These are phyloP conservation scores for Chionoecetes opilio DNA, from an alignment of 1,140 invertebrate genomes.

Conservation along the genomic window DNA sequence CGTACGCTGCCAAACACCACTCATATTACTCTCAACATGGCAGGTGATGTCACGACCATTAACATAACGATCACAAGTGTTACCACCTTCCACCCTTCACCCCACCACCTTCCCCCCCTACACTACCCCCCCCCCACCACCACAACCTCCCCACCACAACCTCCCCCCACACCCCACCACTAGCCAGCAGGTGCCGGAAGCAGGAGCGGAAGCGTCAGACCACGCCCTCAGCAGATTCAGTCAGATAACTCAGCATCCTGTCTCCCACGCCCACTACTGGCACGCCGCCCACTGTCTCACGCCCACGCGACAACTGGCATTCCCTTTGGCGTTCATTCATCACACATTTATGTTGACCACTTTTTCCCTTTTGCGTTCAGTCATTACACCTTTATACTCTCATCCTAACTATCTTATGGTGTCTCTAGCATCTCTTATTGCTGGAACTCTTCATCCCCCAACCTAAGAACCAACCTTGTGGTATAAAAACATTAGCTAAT, in stretches of 20 bases:
- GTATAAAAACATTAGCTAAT: no score
- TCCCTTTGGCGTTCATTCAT: neutral
- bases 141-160: constrained; percentile 34
- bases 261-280: constrained; percentile 41
- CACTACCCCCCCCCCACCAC: neutral
- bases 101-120: neutral
- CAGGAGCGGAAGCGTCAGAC: constrained; percentile 22
- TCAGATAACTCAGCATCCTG: constrained; percentile 66
- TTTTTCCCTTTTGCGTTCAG: no score
- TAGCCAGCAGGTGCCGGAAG: constrained; percentile 68
- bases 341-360: neutral
- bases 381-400: no score
- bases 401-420: no score
- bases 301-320: neutral
- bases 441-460: neutral
- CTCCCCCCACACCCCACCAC: neutral
- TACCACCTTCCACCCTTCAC: neutral
- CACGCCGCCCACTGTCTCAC: constrained; percentile 44
- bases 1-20: no score
- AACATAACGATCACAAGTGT: neutral
- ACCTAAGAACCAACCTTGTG: no score
- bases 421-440: neutral
- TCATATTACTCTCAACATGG: no score
- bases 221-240: constrained; percentile 61
- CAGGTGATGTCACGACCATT: neutral